phyloP scores from a whole-genome alignment of 2,113 vertebrate genomes.

The Hippocampus guttulatus region DNA sequence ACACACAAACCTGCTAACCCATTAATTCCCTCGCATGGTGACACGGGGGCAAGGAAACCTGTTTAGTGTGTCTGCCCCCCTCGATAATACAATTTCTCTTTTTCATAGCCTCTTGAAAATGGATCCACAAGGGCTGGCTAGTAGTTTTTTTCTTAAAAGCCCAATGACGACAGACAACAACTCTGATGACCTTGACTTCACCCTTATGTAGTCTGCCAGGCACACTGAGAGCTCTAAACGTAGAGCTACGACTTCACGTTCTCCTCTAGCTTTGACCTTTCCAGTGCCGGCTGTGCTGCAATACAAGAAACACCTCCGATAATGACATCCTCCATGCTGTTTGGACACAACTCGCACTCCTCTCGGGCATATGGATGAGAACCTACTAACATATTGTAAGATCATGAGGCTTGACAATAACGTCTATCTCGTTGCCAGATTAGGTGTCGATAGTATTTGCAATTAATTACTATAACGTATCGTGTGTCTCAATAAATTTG shows the following conservation, averaged over 20 bases:
- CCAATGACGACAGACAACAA: slow-evolving; percentile 54
- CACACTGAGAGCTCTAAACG: slow-evolving; percentile 42
- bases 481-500: not conserved
- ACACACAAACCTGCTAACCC: slow-evolving; percentile 16
- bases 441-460: not conserved
- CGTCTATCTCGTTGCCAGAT: not conserved
- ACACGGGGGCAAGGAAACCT: slow-evolving; percentile 22
- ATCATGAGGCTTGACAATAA: not conserved
- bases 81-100: slow-evolving; percentile 32
- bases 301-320: slow-evolving; percentile 26
- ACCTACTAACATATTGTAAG: not conserved
- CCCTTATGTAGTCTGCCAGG: slow-evolving; percentile 32
- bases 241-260: slow-evolving; percentile 53
- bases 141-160: slow-evolving; percentile 50
- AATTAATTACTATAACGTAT: not conserved
- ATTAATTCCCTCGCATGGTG: slow-evolving; percentile 28
- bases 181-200: slow-evolving; percentile 57
- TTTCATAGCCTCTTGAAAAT: slow-evolving; percentile 41
- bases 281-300: slow-evolving; percentile 23
- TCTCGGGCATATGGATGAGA: slow-evolving; percentile 15
- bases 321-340: slow-evolving; percentile 33
- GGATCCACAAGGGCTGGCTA: slow-evolving; percentile 45
- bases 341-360: slow-evolving; percentile 43
- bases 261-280: slow-evolving; percentile 60
- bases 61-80: slow-evolving; percentile 14